Evolutionary conservation across 2,888 invertebrate genomes (phyloP).

Genomic region (Chrysodeixis includens): DNA sequence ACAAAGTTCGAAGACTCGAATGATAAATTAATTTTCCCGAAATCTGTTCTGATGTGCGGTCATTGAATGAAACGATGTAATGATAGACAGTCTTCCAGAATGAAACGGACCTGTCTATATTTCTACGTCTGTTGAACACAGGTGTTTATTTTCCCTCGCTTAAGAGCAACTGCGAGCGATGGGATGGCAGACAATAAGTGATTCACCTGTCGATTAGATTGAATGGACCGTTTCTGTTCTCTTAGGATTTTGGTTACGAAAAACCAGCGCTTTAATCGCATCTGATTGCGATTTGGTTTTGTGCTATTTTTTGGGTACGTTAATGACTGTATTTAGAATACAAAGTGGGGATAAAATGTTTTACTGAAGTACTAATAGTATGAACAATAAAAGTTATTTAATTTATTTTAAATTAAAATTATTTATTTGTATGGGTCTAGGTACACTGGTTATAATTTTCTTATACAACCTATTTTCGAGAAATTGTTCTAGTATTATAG

Average conservation of each 20-base stretch:
- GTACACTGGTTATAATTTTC: neutral
- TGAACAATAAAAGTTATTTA: no score
- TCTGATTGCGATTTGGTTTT: neutral
- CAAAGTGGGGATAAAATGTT: no score
- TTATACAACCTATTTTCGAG: neutral
- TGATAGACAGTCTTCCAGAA: slow-evolving; percentile 13
- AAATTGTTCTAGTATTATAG: neutral
- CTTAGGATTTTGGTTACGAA: slow-evolving; percentile 18
- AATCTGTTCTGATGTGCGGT: slow-evolving; percentile 26
- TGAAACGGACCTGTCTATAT: neutral
- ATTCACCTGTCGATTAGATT: slow-evolving; percentile 52
- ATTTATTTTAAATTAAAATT: no score
- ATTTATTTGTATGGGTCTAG: no score
- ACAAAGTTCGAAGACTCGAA: slow-evolving; percentile 39
- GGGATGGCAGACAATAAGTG: slow-evolving; percentile 48
- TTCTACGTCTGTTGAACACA: slow-evolving; percentile 27
- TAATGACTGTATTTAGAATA: neutral
- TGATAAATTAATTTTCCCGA: slow-evolving; percentile 46
- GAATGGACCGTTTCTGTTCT: slow-evolving; percentile 33
- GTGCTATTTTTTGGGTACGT: neutral
- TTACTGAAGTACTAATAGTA: no score
- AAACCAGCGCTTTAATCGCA: slow-evolving; percentile 28
- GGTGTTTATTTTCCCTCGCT: slow-evolving; percentile 51
- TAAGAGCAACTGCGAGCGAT: slow-evolving; percentile 42
- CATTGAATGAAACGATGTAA: slow-evolving; percentile 34